phyloP scores from a whole-genome alignment of 2,797 vertebrate genomes.

The Heterohyrax brucei region DNA sequence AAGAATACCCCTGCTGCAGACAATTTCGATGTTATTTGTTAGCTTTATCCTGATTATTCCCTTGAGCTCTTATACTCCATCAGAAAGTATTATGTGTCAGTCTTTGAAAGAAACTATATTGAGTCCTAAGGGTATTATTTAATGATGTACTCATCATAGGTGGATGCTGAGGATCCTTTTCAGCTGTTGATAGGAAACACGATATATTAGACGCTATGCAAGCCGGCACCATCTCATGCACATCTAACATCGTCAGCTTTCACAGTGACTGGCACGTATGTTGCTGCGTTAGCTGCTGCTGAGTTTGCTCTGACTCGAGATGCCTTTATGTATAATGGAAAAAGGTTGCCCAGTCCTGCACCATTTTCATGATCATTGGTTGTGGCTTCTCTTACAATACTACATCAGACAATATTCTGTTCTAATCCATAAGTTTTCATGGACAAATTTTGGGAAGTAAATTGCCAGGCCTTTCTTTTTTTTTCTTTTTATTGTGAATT shows the following conservation, averaged over 20 bases:
- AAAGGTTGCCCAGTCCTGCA: no score
- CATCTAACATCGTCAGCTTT: background rate
- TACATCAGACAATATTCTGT: no score
- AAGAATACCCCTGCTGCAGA: background rate
- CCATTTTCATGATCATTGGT: no score
- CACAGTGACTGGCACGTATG: background rate
- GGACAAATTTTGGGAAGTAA: no score
- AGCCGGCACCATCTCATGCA: background rate
- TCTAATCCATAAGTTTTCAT: no score
- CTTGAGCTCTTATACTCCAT: background rate
- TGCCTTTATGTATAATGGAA: no score
- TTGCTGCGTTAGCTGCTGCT: no score
- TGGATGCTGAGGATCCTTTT: slow-evolving; percentile 13
- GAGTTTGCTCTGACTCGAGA: no score
- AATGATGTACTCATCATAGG: background rate
- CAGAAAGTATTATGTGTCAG: slow-evolving; percentile 56
- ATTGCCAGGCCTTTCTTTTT: no score
- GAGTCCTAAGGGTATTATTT: slow-evolving; percentile 13
- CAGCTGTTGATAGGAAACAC: slow-evolving; percentile 43
- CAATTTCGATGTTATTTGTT: background rate
- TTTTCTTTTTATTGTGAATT: no score
- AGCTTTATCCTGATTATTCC: background rate
- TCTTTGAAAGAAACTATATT: slow-evolving; percentile 59
- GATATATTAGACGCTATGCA: slow-evolving; percentile 26
- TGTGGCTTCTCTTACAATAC: no score